Evolutionary conservation across 2,888 invertebrate species (phyloP).

Genomic region (Mamestra brassicae): DNA sequence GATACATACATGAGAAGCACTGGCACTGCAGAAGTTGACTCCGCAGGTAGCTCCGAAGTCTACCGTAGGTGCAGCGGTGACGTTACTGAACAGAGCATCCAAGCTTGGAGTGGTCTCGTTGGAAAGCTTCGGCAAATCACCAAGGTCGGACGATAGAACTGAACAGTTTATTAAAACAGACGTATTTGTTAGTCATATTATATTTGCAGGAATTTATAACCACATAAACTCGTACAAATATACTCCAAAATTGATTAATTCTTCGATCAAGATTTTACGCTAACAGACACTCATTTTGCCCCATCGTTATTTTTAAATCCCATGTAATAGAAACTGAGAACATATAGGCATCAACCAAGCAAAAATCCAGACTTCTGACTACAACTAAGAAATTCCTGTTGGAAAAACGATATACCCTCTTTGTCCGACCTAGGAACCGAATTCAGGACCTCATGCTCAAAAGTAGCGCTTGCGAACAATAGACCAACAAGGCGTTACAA

Average conservation of each 20-base stretch:
- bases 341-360: too few relatives aligned
- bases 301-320: too few relatives aligned
- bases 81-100: slow-evolving; percentile 69
- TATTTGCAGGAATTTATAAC: background rate
- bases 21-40: slow-evolving; percentile 93
- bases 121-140: slow-evolving; percentile 70
- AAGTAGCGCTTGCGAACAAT: too few relatives aligned
- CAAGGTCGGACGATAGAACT: slow-evolving; percentile 86
- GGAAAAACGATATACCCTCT: background rate
- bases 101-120: slow-evolving; percentile 74
- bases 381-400: background rate
- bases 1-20: slow-evolving; percentile 78
- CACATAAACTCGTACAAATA: too few relatives aligned
- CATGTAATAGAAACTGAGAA: too few relatives aligned
- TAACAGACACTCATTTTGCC: too few relatives aligned
- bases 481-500: background rate
- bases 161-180: slow-evolving; percentile 20
- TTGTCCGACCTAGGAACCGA: background rate
- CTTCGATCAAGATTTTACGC: too few relatives aligned
- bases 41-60: slow-evolving; percentile 92
- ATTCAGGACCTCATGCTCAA: too few relatives aligned
- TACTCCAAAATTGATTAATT: too few relatives aligned
- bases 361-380: too few relatives aligned
- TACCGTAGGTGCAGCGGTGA: slow-evolving; percentile 73
- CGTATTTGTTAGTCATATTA: background rate